Percentiles rank a stretch among this genome's conserved stretches.
Evolutionary conservation across 2,888 invertebrate genomes (phyloP).

Genomic region (Eupelmus urozonus): DNA sequence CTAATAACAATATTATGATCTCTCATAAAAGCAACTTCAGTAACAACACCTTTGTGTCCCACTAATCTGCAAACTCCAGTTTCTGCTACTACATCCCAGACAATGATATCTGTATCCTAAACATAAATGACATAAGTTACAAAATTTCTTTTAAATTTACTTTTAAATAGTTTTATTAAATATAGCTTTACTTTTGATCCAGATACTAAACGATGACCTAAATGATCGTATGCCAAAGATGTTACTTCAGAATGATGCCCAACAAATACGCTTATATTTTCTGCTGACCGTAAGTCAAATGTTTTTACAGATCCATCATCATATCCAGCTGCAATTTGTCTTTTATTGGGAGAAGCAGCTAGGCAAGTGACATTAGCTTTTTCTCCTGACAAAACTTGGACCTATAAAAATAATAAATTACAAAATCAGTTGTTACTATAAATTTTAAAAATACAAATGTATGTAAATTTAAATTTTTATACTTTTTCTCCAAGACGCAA

Average conservation of each 20-base stretch:
- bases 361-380: conserved; percentile 88
- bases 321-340: conserved; percentile 94
- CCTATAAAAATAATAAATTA: conserved; percentile 77
- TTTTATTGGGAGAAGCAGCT: conserved; percentile 86
- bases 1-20: conserved; percentile 85
- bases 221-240: conserved; percentile 88
- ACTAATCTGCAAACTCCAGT: conserved; percentile 91
- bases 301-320: conserved; percentile 91
- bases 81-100: conserved; percentile 97
- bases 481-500: conserved; percentile 90
- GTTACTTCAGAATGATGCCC: conserved; percentile 93
- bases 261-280: conserved; percentile 85
- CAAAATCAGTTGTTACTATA: conserved; percentile 72
- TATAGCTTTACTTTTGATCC: conserved; percentile 85
- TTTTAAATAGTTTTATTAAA: conserved; percentile 13
- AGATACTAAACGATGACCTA: conserved; percentile 91
- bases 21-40: conserved; percentile 87
- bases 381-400: conserved; percentile 88
- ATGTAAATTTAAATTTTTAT: conserved; percentile 59
- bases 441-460: conserved; percentile 64
- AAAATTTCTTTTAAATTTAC: conserved; percentile 17
- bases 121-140: conserved; percentile 27
- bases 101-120: conserved; percentile 94
- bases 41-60: conserved; percentile 95
- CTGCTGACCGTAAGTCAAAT: conserved; percentile 87